Percentiles rank a stretch among this genome's conserved stretches.
phyloP scores from a whole-genome alignment of 2,113 vertebrate genomes.

The Paramormyrops kingsleyae region DNA sequence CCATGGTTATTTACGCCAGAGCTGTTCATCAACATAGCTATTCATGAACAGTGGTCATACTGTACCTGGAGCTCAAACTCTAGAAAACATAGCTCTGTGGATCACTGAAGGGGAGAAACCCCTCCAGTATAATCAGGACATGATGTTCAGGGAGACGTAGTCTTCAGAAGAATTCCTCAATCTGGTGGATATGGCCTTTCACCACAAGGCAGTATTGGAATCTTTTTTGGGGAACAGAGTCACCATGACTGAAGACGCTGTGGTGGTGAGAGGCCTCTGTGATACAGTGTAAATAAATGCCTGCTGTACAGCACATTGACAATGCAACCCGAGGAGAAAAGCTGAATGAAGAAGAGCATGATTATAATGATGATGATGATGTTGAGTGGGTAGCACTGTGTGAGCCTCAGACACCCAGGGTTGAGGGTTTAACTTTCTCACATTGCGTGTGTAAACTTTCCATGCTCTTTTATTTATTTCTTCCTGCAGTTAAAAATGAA shows the following conservation, averaged over 20 bases:
- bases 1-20: not conserved
- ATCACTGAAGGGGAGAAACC: not conserved
- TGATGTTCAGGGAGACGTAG: not conserved
- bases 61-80: not conserved
- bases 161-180: not conserved
- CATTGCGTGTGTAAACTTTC: not conserved
- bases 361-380: not conserved
- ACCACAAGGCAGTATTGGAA: not conserved
- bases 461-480: not conserved
- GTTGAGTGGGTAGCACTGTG: not conserved
- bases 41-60: too few relatives aligned
- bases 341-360: not conserved
- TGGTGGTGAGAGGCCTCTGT: not conserved
- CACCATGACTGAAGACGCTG: not conserved
- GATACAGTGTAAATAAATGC: not conserved
- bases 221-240: not conserved
- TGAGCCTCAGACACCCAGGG: not conserved
- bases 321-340: not conserved
- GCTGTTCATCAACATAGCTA: not conserved
- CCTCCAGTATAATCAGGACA: not conserved
- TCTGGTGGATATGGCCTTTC: not conserved
- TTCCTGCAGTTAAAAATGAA: not conserved
- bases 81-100: not conserved
- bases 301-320: not conserved
- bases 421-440: not conserved